Base-by-base conservation (phyloP, 2,113 vertebrate species). In the Etheostoma spectabile region DNA sequence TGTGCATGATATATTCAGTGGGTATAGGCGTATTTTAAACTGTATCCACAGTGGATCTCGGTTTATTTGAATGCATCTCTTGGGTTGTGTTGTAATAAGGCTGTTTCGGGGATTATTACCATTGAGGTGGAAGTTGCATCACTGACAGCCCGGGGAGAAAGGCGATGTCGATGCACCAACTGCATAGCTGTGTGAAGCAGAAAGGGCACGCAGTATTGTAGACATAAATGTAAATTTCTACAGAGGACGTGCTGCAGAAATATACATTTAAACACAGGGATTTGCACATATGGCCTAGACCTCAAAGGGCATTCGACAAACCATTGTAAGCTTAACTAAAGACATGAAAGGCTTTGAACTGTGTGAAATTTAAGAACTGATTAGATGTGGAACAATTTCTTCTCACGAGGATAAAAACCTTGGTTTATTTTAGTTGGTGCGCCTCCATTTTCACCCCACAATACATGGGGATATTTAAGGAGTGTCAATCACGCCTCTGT, bases 121-220 rank as follows among this genome's bases (percentile, higher is more conserved):
- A 48, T 16, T 48, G 77, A 82, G 55, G 81, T 88, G 79, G 49
- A 82, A 79, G 69, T 77, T 86, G 76, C 71, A 82, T 77, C 87
- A 68, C 45, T 85, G 77, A 84, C 79, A 86, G 22, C 35, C 19
- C 18, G 51, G 53, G 46, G 49, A 55, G 74, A 86, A 38, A 88
- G 48, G 70, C 71, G 42, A 89, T 52, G 89, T 57, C 79, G 84
- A 81, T 93, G 93, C 92, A 88, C 86, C 91, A 93, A 87, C 82
- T 76, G 78, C 74, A 78, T 30, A 73, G 65, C 82, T 86, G 82
- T 79, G 71, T 49, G 69, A 68, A 59, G 60, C 52, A 72, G 55
- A 75, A 42, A 75, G 77, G 62, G 74, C 73, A 83, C 70, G 53
- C 79, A 27, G 56, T 6, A 18, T 27, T 33, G 24, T 24, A 60